Base-by-base conservation (phyloP, 2,888 invertebrate genomes). In the Drosophila sordidula region DNA sequence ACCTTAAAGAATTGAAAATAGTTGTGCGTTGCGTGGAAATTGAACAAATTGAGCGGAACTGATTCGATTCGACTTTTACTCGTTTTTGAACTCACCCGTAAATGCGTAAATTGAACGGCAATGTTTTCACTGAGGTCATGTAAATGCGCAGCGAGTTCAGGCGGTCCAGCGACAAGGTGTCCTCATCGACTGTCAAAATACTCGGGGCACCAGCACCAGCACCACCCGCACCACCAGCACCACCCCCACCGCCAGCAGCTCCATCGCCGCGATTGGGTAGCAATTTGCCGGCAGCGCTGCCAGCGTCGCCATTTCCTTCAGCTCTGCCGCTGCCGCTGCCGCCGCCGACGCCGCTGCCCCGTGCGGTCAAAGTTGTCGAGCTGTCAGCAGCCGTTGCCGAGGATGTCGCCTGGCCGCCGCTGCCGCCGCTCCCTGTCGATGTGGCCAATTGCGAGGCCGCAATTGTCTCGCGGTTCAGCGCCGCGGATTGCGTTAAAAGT, bases 361-460 rank as follows among this genome's bases (percentile, higher is more conserved):
- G 70, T 81, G 76, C 82, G 79, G 79, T 86, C 86, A 82, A 71
- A 71, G 80, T 86, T 74, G 85, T 74, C 66, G 87, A 79, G 56
- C 76, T 82, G 82, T 83, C 83, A 67, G 66, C 86, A 59, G 89
- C 75, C 52, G 89, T 81, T 47, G 89, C 79, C 34, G 78, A 75
- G 61, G 75, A 77, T 55, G 74, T 66, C 58, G 72, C 73, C 56
- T 81, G 76, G 34, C 79, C 79, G 83, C 74, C 63, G 80, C 89
- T 57, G 66, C 42, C 61, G 77, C 67, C 32, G 80, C 75, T 61
- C 82, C 90, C 76, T 47, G 90, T 91, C 80, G 92, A 92, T 83
- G 92, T 91, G 77, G 91, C 92, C 90, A 92, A 90, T 90, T 91
- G 91, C 70, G 92, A 92, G 72, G 92, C 90, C 78, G 92, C 91